phyloP scores from a whole-genome alignment of 2,888 invertebrate species.

The Cataglyphis albicans region DNA sequence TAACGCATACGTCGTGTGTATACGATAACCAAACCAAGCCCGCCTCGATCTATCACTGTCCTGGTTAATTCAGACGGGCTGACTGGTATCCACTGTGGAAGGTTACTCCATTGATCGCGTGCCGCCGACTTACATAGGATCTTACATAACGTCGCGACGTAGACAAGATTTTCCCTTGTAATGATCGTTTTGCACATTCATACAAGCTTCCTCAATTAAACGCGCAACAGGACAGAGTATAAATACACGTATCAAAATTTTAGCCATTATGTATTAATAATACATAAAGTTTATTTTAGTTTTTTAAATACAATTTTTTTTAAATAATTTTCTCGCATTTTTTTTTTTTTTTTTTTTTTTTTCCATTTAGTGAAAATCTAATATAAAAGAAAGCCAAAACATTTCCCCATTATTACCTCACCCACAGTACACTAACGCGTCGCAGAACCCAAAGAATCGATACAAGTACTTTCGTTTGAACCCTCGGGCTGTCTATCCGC shows the following conservation, averaged over 20 bases:
- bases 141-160: constrained; percentile 26
- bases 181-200: background rate
- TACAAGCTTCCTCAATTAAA: background rate
- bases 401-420: background rate
- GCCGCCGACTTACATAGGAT: constrained; percentile 47
- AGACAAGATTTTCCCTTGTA: background rate
- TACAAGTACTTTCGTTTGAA: constrained; percentile 47
- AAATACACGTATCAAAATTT: background rate
- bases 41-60: constrained; percentile 79
- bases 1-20: constrained; percentile 50
- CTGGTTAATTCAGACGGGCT: constrained; percentile 75
- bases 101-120: constrained; percentile 75
- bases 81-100: constrained; percentile 66
- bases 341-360: background rate
- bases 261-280: background rate
- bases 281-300: background rate
- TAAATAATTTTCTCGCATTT: background rate
- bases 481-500: constrained; percentile 39
- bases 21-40: constrained; percentile 59
- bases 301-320: background rate
- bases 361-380: background rate
- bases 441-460: constrained; percentile 11
- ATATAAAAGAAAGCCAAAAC: background rate
- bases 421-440: background rate
- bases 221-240: background rate